A percentile compares a stretch with the other conserved stretches of the same genome.
These are phyloP conservation scores for Desoria tigrina DNA, from an alignment of 2,888 invertebrate species.

Conservation along the genomic window DNA sequence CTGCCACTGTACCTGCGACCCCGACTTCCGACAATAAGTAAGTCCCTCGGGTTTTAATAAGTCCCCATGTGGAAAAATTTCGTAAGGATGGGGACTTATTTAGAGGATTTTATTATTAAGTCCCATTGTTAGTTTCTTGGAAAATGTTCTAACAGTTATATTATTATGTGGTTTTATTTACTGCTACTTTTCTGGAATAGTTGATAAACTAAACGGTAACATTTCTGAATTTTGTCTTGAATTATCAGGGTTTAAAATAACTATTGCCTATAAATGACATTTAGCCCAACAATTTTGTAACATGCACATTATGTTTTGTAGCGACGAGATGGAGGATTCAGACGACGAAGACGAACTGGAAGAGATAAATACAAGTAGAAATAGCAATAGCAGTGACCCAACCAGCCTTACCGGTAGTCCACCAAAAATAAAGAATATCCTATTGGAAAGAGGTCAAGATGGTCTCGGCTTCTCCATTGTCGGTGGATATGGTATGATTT, in stretches of 20 bases:
- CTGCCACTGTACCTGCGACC: conserved; percentile 41
- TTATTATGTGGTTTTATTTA: neutral
- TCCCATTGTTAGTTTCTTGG: too few relatives aligned
- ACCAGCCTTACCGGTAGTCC: conserved; percentile 24
- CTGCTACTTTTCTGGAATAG: conserved; percentile 1
- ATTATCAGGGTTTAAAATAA: too few relatives aligned
- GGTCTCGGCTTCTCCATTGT: conserved; percentile 64
- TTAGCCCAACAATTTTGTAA: too few relatives aligned
- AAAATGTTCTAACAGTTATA: conserved; percentile 8
- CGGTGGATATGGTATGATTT: conserved; percentile 57
- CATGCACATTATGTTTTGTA: conserved; percentile 3
- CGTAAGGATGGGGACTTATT: too few relatives aligned
- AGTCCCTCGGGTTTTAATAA: conserved; percentile 6
- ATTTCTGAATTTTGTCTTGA: too few relatives aligned
- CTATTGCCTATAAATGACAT: too few relatives aligned
- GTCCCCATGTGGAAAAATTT: too few relatives aligned
- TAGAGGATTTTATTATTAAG: too few relatives aligned
- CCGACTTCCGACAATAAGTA: conserved; percentile 43
- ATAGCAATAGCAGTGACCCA: conserved; percentile 14
- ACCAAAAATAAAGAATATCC: conserved; percentile 53
- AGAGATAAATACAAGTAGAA: conserved; percentile 19
- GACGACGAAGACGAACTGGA: conserved; percentile 36
- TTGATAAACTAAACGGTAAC: conserved; percentile 14
- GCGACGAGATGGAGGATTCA: conserved; percentile 1
- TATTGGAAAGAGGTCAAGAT: conserved; percentile 60